Evolutionary conservation across 1,140 invertebrate genomes (phyloP).

Genomic region (Drosophila bifasciata): DNA sequence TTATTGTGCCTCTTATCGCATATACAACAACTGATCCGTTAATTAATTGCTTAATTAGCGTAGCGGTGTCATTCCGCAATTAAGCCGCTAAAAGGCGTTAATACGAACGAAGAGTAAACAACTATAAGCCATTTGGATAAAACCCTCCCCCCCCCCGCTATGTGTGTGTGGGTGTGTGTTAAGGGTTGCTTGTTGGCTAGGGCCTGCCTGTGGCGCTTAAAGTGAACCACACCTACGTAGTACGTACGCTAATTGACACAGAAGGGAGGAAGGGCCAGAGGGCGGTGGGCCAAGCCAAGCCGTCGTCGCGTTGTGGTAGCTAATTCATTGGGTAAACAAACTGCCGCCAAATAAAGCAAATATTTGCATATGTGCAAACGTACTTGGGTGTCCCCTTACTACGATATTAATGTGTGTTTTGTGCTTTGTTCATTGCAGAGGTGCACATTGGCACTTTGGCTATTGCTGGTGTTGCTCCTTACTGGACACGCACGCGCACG

Average conservation of each 20-base stretch:
- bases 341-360: conserved; percentile 22
- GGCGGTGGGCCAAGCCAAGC: conserved; percentile 14
- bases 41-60: conserved; percentile 71
- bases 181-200: conserved; percentile 5
- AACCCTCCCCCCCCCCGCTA: neutral
- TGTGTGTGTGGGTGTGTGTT: too few relatives aligned
- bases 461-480: conserved; percentile 28
- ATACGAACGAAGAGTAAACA: conserved; percentile 9
- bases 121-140: neutral
- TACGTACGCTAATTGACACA: conserved; percentile 29
- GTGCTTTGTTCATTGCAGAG: conserved; percentile 6
- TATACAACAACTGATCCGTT: conserved; percentile 32
- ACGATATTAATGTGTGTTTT: neutral
- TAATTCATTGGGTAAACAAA: conserved; percentile 45
- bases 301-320: conserved; percentile 12
- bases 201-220: conserved; percentile 9
- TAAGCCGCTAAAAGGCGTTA: conserved; percentile 38
- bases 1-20: conserved; percentile 54
- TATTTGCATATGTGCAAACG: conserved; percentile 42
- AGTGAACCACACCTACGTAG: conserved; percentile 8
- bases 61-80: conserved; percentile 22
- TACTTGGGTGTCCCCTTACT: conserved; percentile 1
- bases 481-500: conserved; percentile 41
- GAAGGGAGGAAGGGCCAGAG: too few relatives aligned
- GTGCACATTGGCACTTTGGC: conserved; percentile 8